Percentiles rank a stretch among this genome's conserved stretches.
phyloP scores from a whole-genome alignment of 37 sponge, comb jelly and placozoan species.

The Spongia lamella region DNA sequence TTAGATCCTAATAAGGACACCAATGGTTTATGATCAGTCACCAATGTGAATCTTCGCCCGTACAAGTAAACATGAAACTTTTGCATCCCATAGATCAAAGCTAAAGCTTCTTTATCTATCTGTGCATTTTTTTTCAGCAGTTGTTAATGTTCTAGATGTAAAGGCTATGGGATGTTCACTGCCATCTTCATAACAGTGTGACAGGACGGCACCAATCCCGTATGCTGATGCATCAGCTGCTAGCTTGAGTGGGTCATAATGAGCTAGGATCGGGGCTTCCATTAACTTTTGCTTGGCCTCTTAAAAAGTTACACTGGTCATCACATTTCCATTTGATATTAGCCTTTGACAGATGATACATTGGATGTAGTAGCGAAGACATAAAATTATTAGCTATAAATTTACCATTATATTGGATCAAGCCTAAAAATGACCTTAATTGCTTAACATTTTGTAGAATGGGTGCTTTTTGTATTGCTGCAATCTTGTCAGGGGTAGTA shows the following conservation, averaged over 20 bases:
- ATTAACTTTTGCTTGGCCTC: constrained; percentile 3
- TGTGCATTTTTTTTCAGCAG: too few relatives aligned
- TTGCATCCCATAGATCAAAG: background rate
- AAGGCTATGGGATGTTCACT: constrained; percentile 1
- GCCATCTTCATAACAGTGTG: constrained; percentile 6
- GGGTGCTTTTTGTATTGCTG: constrained; percentile 13
- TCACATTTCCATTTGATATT: background rate
- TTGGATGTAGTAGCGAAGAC: background rate
- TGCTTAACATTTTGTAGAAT: background rate
- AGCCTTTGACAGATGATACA: background rate
- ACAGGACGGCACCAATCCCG: constrained; percentile 13
- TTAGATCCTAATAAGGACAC: constrained; percentile 2
- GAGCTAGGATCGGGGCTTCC: background rate
- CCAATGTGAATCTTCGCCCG: constrained; percentile 2
- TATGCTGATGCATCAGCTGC: constrained; percentile 15
- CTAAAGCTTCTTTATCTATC: too few relatives aligned
- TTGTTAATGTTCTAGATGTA: too few relatives aligned
- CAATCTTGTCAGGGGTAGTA: background rate
- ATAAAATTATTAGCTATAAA: too few relatives aligned
- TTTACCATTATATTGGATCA: constrained; percentile 21
- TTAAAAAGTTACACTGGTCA: constrained; percentile 1
- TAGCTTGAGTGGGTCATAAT: constrained; percentile 8
- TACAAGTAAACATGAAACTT: constrained; percentile 15
- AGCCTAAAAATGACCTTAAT: background rate
- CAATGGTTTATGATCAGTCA: constrained; percentile 16